These are phyloP conservation scores for Todus mexicanus DNA, from an alignment of 2,797 vertebrate genomes.

Conservation along the genomic window DNA sequence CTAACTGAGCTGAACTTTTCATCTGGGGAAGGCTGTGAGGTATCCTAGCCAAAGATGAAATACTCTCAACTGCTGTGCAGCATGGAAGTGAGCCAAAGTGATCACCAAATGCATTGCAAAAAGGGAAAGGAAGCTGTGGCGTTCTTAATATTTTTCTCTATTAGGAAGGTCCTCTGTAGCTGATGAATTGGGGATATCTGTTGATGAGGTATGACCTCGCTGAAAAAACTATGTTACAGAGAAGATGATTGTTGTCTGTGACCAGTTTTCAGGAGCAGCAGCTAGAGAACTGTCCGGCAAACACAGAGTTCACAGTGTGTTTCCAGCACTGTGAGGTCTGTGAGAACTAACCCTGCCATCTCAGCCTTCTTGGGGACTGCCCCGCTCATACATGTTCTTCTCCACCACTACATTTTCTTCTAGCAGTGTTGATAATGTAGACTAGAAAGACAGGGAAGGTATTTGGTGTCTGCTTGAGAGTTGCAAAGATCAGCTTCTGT, in stretches of 20 bases:
- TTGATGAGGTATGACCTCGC: neutral
- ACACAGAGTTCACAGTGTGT: rapidly evolving
- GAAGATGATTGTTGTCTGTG: neutral
- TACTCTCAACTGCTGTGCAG: slow-evolving; percentile 38
- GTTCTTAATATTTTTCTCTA: neutral
- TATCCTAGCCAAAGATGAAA: slow-evolving; percentile 53
- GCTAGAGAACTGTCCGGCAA: neutral
- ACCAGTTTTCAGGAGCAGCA: neutral
- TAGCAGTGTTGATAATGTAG: neutral
- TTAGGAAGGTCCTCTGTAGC: neutral
- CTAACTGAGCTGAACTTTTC: slow-evolving; percentile 42
- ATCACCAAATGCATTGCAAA: neutral
- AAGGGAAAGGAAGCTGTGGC: neutral
- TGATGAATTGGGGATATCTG: neutral
- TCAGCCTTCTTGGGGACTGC: rapidly evolving
- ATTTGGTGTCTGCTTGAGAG: neutral
- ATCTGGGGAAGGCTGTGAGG: slow-evolving; percentile 12
- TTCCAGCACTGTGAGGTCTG: neutral
- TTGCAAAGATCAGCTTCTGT: neutral
- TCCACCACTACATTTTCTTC: no score
- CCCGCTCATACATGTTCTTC: rapidly evolving
- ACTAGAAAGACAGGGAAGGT: neutral
- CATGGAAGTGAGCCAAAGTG: neutral
- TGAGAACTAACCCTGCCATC: neutral
- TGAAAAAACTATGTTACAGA: neutral